Percentiles rank a stretch among this genome's conserved stretches.
phyloP scores from a whole-genome alignment of 2,797 vertebrate species.

The Thalassophryne amazonica region DNA sequence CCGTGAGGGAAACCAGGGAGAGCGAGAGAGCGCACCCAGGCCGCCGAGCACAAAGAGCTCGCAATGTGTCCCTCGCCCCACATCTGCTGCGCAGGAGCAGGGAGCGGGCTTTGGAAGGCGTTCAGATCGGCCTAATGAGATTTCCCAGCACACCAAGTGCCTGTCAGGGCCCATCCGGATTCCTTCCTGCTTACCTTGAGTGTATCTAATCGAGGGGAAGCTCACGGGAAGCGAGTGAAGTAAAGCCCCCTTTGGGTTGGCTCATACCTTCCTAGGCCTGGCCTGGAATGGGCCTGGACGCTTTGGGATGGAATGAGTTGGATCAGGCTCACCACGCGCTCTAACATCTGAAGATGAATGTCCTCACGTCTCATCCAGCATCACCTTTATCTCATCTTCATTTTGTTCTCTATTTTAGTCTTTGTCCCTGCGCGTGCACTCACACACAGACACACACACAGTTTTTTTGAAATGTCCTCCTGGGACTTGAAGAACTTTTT shows the following conservation, averaged over 20 bases:
- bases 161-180: constrained; percentile 78
- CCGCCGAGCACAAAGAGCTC: constrained; percentile 58
- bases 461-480: constrained; percentile 46
- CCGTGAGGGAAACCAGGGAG: constrained; percentile 49
- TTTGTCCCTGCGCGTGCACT: neutral
- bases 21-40: constrained; percentile 37
- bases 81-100: constrained; percentile 78
- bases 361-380: constrained; percentile 5
- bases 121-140: constrained; percentile 79
- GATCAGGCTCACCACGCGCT: constrained; percentile 18
- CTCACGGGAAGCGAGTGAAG: constrained; percentile 60
- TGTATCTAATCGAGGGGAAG: constrained; percentile 75
- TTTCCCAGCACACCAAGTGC: constrained; percentile 79
- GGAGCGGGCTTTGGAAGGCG: constrained; percentile 74
- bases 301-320: constrained; percentile 29
- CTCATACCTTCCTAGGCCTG: constrained; percentile 41
- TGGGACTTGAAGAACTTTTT: constrained; percentile 51
- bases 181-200: constrained; percentile 79
- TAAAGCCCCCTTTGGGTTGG: constrained; percentile 61
- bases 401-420: constrained; percentile 25
- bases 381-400: constrained; percentile 17
- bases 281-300: constrained; percentile 15
- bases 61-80: constrained; percentile 70
- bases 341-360: constrained; percentile 36
- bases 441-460: no score